Percentiles rank a stretch among this genome's conserved stretches.
phyloP scores from a whole-genome alignment of 2,888 invertebrate species.

The Tiliacea citrago region DNA sequence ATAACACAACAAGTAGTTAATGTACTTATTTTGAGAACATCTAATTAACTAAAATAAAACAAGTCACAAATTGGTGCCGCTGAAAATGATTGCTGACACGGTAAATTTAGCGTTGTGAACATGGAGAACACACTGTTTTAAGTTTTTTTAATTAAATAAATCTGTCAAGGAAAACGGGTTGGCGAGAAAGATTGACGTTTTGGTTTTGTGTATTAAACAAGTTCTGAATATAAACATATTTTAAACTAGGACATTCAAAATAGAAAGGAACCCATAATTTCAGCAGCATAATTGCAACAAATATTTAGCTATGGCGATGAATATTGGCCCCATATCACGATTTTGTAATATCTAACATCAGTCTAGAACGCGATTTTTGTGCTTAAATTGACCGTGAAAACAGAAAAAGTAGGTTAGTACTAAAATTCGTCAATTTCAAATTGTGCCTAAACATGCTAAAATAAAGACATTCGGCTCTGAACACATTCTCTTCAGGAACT shows the following conservation, averaged over 20 bases:
- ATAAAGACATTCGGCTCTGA: not conserved
- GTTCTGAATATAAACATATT: constrained; percentile 1
- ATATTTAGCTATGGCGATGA: constrained; percentile 6
- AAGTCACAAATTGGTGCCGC: constrained; percentile 81
- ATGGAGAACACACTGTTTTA: constrained; percentile 74
- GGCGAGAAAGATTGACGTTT: constrained; percentile 67
- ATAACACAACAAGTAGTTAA: constrained; percentile 68
- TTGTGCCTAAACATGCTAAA: constrained; percentile 16
- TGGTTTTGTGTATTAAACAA: constrained; percentile 28
- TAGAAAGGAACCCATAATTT: not conserved
- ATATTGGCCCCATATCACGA: constrained; percentile 65
- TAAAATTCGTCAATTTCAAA: constrained; percentile 16
- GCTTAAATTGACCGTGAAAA: constrained; percentile 77
- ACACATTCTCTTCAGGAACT: not conserved
- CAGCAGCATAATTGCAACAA: not conserved
- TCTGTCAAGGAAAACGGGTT: constrained; percentile 67
- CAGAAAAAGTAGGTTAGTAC: constrained; percentile 70
- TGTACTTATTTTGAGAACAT: constrained; percentile 69
- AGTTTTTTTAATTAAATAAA: constrained; percentile 74
- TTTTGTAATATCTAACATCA: constrained; percentile 70
- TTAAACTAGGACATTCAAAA: not conserved
- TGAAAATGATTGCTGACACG: constrained; percentile 69
- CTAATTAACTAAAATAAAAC: constrained; percentile 84
- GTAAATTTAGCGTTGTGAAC: constrained; percentile 79
- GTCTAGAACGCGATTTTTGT: constrained; percentile 73